Base-by-base conservation (phyloP, 1,140 invertebrate genomes). In the Drosophila auraria region DNA sequence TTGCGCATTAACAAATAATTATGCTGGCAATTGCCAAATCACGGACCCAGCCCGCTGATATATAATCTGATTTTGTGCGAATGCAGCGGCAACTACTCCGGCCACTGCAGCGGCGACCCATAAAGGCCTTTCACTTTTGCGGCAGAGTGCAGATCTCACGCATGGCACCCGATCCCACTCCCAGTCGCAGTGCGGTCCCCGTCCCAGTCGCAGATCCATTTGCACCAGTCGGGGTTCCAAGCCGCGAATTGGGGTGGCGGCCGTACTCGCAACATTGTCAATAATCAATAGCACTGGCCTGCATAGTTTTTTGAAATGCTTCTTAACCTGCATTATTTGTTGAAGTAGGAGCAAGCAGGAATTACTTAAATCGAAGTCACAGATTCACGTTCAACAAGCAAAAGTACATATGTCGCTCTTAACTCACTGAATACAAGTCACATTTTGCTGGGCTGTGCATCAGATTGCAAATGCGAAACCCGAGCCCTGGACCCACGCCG, bases 81-180 rank as follows among this genome's bases (percentile, higher is more conserved):
- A 73, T 73, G 71, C 71, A 73, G 27, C 36, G 12, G 40, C 63
- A 45, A 27, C 64, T n/a, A 20, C 47, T 17, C 15, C 20, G 5
- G 40, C 30, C 12, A 56, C 61, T 77, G 75, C 75, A 77, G 11
- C 73, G 38, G 36, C 75, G 84, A 82, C 86, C 84, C 84, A 90
- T 70, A 90, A 72, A 90, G 70, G 80, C 84, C 84, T 89, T 89
- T 89, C 84, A 89, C 84, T 89, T 90, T 89, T 89, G 74, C 74
- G 62, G 73, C 66, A 87, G 58, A 58, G 80, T 61, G 83, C 72
- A 81, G 54, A 77, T 80, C 75, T 72, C 76, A 84, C 82, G 82
- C 82, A 84, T 84, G 74, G 30, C 44, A 69, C 53, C 59, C 49
- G 61, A 50, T 51, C 60, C 58, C 56, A 74, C 25, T 61, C 47